A percentile compares a stretch with the other conserved stretches of the same genome.
Evolutionary conservation across 1,140 invertebrate genomes (phyloP).

Genomic region (Stratiolaelaps scimitus): DNA sequence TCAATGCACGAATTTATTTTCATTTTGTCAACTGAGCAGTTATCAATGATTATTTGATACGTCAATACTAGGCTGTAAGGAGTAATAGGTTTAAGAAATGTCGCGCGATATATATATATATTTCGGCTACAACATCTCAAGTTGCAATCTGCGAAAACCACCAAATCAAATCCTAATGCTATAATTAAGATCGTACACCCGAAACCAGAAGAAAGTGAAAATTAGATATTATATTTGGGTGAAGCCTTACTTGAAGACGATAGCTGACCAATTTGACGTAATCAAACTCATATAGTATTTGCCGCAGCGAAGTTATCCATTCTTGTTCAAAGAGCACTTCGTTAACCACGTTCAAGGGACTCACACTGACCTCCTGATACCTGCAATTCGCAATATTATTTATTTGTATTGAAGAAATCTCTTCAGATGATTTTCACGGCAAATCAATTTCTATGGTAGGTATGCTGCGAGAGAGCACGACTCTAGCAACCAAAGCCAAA

Average conservation of each 20-base stretch:
- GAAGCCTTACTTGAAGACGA: background rate
- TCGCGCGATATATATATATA: too few relatives aligned
- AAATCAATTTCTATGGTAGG: background rate
- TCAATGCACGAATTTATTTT: too few relatives aligned
- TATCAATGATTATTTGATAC: too few relatives aligned
- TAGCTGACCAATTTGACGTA: conserved; percentile 60
- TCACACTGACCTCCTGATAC: conserved; percentile 77
- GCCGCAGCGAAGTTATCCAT: conserved; percentile 59
- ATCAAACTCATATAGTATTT: conserved; percentile 53
- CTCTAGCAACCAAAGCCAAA: too few relatives aligned
- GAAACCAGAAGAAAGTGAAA: conserved; percentile 5
- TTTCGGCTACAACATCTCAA: too few relatives aligned
- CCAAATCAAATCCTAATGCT: conserved; percentile 35
- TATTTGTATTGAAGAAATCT: too few relatives aligned
- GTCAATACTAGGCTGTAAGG: too few relatives aligned
- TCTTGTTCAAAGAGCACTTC: conserved; percentile 67
- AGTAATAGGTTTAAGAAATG: too few relatives aligned
- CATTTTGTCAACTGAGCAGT: too few relatives aligned
- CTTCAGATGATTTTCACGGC: too few relatives aligned
- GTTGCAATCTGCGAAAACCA: too few relatives aligned
- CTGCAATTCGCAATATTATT: too few relatives aligned
- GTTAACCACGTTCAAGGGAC: conserved; percentile 66
- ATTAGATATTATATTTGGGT: background rate
- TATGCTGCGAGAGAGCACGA: background rate
- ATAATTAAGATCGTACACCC: conserved; percentile 34